These are phyloP conservation scores for Pseudanteris insignis DNA, from an alignment of 2,888 invertebrate genomes.

Conservation along the genomic window DNA sequence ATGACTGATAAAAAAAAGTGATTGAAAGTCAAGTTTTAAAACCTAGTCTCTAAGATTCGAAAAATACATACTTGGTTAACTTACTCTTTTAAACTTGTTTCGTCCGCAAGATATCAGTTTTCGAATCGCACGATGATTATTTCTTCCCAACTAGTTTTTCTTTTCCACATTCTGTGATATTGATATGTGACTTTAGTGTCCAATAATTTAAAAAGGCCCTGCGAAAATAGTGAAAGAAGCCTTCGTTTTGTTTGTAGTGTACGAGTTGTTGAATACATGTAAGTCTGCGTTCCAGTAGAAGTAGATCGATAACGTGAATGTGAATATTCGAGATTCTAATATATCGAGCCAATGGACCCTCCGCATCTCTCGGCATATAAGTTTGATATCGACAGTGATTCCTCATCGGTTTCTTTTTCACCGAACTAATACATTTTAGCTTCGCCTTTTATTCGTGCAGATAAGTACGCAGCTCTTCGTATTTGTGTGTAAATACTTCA, in stretches of 20 bases:
- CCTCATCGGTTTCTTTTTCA: conserved; percentile 23
- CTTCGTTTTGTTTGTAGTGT: conserved; percentile 2
- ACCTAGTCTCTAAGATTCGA: too few species aligned
- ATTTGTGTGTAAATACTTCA: conserved; percentile 56
- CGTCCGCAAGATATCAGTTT: conserved; percentile 1
- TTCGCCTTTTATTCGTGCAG: conserved; percentile 50
- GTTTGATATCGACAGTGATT: conserved; percentile 47
- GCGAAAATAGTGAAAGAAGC: conserved; percentile 10
- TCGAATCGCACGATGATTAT: conserved; percentile 2
- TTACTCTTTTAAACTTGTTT: too few species aligned
- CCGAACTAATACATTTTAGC: conserved; percentile 52
- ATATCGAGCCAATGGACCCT: conserved; percentile 48
- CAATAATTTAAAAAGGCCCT: conserved; percentile 18
- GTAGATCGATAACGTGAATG: conserved; percentile 24
- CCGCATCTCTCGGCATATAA: conserved; percentile 45
- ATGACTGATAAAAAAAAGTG: too few species aligned
- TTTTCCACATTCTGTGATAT: conserved; percentile 3
- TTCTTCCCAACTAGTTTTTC: conserved; percentile 5
- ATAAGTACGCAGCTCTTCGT: conserved; percentile 51
- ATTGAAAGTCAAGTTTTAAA: too few species aligned
- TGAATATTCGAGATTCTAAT: conserved; percentile 48
- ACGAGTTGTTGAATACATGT: conserved; percentile 1
- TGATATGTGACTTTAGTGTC: conserved; percentile 6
- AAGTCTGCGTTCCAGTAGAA: conserved; percentile 5
- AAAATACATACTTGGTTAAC: too few species aligned